phyloP scores from a whole-genome alignment of 2,113 vertebrate species.

The Eudyptes chrysolophus region DNA sequence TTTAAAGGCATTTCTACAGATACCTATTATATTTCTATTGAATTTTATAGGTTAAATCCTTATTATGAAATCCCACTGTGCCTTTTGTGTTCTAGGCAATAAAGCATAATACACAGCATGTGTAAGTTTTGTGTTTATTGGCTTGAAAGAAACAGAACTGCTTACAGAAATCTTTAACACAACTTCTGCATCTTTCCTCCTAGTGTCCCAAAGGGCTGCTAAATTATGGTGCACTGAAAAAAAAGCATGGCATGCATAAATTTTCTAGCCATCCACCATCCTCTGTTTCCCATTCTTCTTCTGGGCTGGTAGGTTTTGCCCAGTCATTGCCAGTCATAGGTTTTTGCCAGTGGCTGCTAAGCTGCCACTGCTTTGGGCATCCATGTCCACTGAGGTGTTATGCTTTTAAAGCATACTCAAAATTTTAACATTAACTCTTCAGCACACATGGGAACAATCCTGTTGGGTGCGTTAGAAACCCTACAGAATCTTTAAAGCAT shows the following conservation, averaged over 20 bases:
- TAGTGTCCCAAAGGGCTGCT: not conserved
- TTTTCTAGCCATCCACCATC: not conserved
- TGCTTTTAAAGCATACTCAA: not conserved
- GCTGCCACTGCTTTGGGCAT: not conserved
- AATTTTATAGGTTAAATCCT: not conserved
- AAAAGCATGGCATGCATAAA: not conserved
- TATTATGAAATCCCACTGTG: not conserved
- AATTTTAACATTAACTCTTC: not conserved
- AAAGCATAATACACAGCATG: not conserved
- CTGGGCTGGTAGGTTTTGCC: not conserved
- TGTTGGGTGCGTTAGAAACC: not conserved
- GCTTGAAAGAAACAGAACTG: not conserved
- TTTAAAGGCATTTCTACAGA: not conserved
- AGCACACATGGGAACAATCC: not conserved
- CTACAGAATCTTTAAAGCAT: not conserved
- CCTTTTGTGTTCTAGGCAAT: not conserved
- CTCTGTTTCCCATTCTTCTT: not conserved
- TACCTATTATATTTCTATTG: not conserved
- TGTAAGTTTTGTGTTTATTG: not conserved
- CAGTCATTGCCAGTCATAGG: not conserved
- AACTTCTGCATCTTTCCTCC: not conserved
- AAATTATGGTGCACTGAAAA: not conserved
- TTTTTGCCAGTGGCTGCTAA: not conserved
- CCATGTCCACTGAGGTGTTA: not conserved
- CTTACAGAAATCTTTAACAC: not conserved